These are phyloP conservation scores for Orchesellides sinensis DNA, from an alignment of 2,888 invertebrate genomes.

Conservation along the genomic window DNA sequence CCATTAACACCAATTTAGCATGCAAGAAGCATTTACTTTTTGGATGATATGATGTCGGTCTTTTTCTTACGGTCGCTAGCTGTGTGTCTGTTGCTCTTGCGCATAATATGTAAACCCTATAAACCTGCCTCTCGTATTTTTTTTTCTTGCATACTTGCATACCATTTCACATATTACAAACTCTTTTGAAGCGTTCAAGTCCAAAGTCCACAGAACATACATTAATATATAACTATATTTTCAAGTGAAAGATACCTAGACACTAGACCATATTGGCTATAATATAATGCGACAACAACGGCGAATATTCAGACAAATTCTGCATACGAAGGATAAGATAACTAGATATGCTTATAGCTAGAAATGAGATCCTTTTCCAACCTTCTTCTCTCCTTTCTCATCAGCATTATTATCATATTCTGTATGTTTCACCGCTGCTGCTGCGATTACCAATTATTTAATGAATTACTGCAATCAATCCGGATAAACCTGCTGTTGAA, in stretches of 20 bases:
- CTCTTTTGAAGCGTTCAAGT: constrained; percentile 30
- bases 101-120: no score
- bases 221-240: no score
- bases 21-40: constrained; percentile 37
- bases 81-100: no score
- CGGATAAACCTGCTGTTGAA: constrained; percentile 38
- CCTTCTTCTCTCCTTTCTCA: background rate
- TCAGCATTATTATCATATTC: background rate
- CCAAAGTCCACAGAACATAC: constrained; percentile 11
- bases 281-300: no score
- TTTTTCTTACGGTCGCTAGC: background rate
- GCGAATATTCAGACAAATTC: no score
- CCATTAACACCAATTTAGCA: constrained; percentile 42
- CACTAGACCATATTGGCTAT: no score
- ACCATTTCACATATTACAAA: constrained; percentile 39
- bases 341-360: no score
- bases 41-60: constrained; percentile 8
- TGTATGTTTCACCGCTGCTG: background rate
- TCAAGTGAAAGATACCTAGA: no score
- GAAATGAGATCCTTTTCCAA: background rate
- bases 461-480: constrained; percentile 31
- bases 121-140: constrained; percentile 24
- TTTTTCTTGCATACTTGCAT: no score
- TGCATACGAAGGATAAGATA: no score
- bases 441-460: background rate